Evolutionary conservation across 2,113 vertebrate genomes (phyloP), one percentile per base, ranked within the genome.

Genomic region (Cnemophilus loriae): DNA sequence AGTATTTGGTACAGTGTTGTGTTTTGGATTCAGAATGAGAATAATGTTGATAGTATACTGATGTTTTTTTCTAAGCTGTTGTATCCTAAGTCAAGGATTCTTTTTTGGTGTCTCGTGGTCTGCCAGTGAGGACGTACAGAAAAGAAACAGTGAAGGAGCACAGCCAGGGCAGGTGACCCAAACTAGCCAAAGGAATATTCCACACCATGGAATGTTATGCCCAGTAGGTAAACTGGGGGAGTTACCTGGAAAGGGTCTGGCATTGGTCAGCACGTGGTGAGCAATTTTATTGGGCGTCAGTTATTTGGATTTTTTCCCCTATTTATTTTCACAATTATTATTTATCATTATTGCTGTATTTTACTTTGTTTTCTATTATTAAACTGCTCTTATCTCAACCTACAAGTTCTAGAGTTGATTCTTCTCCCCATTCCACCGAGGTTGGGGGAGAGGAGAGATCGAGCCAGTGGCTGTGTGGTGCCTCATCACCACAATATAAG

Each of bases 361-460:
- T 64, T 49, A 28, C 18, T 50, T 49, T 11, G 14, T 57, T 65
- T 73, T 50, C 26, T 57, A 13, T 35, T 49, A 26, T 49, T 47
- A 63, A 56, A 80, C 9, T 13, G 13, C 9, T 79, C 16, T 47
- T 47, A 55, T n/a, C 41, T 41, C 41, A 49, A 26, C 13, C 35
- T 15, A 18, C 20, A 41, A 35, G 6, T 42, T 61, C 39, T 19
- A 69, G 33, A 52, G 8, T 53, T 60, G 55, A 60, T 53, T 69
- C 46, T 60, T 37, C 33, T 69, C 18, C 33, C 18, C 33, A 27
- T 28, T 69, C 47, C 55, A 53, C 18, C 2, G 2, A 37, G 24
- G 11, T 0, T 68, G 37, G 5, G 4, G 9, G 5, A 9, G 11
- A 27, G 15, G 26, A 33, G 49, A 30, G 35, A 17, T 30, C 16